Evolutionary conservation across 1,140 invertebrate genomes (phyloP).

Genomic region (Drosophila tropicalis): DNA sequence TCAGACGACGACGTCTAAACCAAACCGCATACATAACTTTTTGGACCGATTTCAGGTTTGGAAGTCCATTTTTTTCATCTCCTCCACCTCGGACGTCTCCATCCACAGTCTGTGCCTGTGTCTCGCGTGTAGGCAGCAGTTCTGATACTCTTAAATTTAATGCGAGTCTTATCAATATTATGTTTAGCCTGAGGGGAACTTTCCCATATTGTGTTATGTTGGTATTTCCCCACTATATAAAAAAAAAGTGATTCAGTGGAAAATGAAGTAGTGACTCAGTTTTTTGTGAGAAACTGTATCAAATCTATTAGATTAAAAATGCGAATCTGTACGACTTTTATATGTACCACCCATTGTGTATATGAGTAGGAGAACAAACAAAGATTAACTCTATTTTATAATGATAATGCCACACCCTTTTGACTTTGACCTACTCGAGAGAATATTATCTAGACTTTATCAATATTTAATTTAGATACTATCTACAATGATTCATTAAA

Average conservation of each 20-base stretch:
- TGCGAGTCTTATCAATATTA: slow-evolving; percentile 2
- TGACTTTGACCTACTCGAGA: too few relatives aligned
- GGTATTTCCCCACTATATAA: neutral
- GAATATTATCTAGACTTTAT: too few relatives aligned
- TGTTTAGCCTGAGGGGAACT: neutral
- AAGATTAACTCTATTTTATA: neutral
- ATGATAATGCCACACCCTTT: neutral
- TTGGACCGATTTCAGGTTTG: slow-evolving; percentile 72
- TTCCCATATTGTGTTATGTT: neutral
- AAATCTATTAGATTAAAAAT: neutral
- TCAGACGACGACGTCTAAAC: slow-evolving; percentile 11
- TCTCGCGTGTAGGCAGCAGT: slow-evolving; percentile 13
- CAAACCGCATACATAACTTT: slow-evolving; percentile 67
- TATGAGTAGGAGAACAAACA: neutral
- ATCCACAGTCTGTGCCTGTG: neutral
- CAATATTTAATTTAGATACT: too few relatives aligned
- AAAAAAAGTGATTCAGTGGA: neutral
- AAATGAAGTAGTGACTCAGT: neutral
- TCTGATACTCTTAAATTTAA: neutral
- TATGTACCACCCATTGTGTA: neutral
- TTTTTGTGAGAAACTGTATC: neutral
- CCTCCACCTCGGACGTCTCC: slow-evolving; percentile 17
- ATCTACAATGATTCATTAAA: neutral
- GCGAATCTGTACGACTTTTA: neutral
- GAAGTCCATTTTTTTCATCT: slow-evolving; percentile 24